phyloP scores from a whole-genome alignment of 2,888 invertebrate genomes.

The Mongoloraphidia duomilia region DNA sequence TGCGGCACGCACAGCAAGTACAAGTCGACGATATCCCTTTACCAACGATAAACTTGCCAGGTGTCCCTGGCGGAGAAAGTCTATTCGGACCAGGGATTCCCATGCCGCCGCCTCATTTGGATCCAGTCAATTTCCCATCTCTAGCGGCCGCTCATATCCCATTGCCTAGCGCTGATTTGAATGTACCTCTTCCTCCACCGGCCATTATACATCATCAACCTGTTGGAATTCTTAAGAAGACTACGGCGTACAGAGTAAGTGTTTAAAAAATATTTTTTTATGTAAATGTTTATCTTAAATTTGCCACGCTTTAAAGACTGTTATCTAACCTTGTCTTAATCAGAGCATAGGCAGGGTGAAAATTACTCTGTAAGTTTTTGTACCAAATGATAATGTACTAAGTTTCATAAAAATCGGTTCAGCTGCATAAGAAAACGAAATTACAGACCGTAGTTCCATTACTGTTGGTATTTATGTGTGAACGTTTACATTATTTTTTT shows the following conservation, averaged over 20 bases:
- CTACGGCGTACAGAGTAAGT: constrained; percentile 34
- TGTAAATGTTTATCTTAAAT: too few relatives aligned
- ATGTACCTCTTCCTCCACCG: constrained; percentile 30
- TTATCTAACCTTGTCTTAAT: not conserved
- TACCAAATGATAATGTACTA: too few relatives aligned
- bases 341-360: not conserved
- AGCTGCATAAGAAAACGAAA: too few relatives aligned
- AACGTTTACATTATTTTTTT: constrained; percentile 5
- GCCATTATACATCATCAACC: constrained; percentile 38
- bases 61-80: constrained; percentile 17
- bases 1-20: constrained; percentile 88
- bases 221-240: constrained; percentile 59
- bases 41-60: constrained; percentile 44
- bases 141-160: constrained; percentile 42
- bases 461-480: constrained; percentile 14
- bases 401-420: too few relatives aligned
- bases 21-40: constrained; percentile 91
- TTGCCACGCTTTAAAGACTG: too few relatives aligned
- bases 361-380: too few relatives aligned
- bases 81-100: constrained; percentile 29
- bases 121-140: constrained; percentile 34
- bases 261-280: constrained; percentile 22
- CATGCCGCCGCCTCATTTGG: constrained; percentile 33
- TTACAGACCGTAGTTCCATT: constrained; percentile 34
- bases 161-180: constrained; percentile 30